Evolutionary conservation across 2,888 invertebrate species (phyloP), one percentile per base, ranked within the genome.

Genomic region (Euproctis similis): DNA sequence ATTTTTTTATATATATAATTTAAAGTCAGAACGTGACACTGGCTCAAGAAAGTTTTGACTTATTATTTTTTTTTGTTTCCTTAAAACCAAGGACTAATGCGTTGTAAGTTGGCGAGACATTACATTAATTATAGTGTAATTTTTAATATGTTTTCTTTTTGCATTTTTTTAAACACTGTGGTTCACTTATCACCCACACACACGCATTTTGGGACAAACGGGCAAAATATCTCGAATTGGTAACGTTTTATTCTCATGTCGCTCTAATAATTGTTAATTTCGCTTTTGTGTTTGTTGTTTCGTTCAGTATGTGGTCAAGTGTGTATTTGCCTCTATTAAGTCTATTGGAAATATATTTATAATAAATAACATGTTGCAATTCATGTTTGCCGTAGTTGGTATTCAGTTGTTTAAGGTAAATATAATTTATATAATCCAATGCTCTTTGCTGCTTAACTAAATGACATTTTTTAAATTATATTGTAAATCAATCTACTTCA

Each of bases 361-460:
- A 87, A 98, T 99, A 86, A 98, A 97, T 81, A 96, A 97, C 87
- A 93, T 99, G 82, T 93, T 99, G 76, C 95, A 98, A 89, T 99
- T 99, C 89, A 98, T 99, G 97, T 99, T 98, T 86, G 96, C 98
- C 86, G 98, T 98, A 75, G 96, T 99, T 82, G 98, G 98, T 84
- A 97, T 98, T 71, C 98, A 99, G 86, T 91, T 99, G 60, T 99
- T 98, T 87, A 98, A 98, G 93, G 95, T 95, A 90, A 74, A 70
- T 50, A 57, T 60, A 12, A 14, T 21, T 18, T n/a, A n/a, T n/a
- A n/a, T n/a, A n/a, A n/a, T n/a, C n/a, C n/a, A n/a, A n/a, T n/a
- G n/a, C n/a, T n/a, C n/a, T n/a, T n/a, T n/a, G n/a, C n/a, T n/a
- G n/a, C n/a, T n/a, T n/a, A n/a, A n/a, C n/a, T n/a, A n/a, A n/a